Base-by-base conservation (phyloP, 2,797 vertebrate species). In the Florisuga fusca region DNA sequence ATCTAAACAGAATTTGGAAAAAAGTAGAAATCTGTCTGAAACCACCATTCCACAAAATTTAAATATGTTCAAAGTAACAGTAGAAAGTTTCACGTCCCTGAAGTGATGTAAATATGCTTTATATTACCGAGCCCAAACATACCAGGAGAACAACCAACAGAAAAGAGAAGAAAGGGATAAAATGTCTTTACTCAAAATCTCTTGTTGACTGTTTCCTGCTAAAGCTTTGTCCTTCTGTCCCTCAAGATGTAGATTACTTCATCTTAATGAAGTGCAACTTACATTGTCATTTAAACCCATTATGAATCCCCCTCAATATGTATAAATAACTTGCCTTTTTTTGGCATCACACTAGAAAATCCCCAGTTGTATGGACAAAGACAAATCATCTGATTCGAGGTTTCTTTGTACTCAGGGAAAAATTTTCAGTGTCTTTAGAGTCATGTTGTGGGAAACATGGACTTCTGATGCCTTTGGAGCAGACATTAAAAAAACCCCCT, bases 211-310 rank as follows among this genome's bases (percentile, higher is more conserved):
- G 26, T 71, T 89, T 81, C 71, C 85, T 82, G 55, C 73, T 80
- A 64, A 79, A 15, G 17, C 41, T 83, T 92, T 92, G 46, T 86
- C 77, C 59, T 57, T 55, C 77, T 80, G 68, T 76, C 81, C 41
- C 50, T 88, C 54, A 85, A 83, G 73, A 90, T 77, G 63, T 74
- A 80, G 83, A 79, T 51, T 57, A 43, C 64, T 88, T 54, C 58
- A 79, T 55, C 48, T 76, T 86, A 89, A 76, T 75, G 64, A 89
- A 85, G 59, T 29, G 68, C 72, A 92, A 83, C 67, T 73, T 74
- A 79, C 26, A 36, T 82, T 88, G 89, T 27, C 27, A 69, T 88
- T 89, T 43, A 86, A 79, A 83, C 2, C n/a, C 25, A 62, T 68
- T 83, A 54, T 23, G 45, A 93, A 36, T 9, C 18, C 23, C 23